Evolutionary conservation across 1,140 invertebrate species (phyloP), one percentile per base, ranked within the genome.

Genomic region (Zaprionus africanus): DNA sequence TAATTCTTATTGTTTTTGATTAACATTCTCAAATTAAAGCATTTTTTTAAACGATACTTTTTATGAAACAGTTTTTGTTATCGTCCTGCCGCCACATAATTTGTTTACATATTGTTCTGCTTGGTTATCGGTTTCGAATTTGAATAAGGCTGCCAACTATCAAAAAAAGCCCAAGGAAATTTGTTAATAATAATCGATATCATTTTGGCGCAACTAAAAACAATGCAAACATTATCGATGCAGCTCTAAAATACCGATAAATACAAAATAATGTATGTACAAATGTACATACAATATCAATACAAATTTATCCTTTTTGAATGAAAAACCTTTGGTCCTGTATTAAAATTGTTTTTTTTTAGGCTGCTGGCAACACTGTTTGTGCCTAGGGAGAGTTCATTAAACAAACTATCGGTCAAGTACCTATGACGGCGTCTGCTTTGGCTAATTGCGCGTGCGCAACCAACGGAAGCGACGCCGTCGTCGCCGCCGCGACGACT

Each of bases 361-460:
- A 5, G n/a, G 5, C 6, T 9, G 41, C 41, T 17, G n/a, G 41
- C 41, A 17, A n/a, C 41, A 46, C 41, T 46, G 41, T n/a, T 43
- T 73, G 61, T 31, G 56, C 38, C 28, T 11, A 11, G 31, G 41
- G 73, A 56, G 59, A 73, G 75, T 67, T 77, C 75, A 77, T 77
- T 77, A 77, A 77, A 77, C 70, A 73, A 65, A 77, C 74, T 73
- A 79, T 84, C 81, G 81, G 84, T 87, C 84, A 87, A 88, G 84
- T 88, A 87, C 84, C 84, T 49, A 79, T 56, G 70, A 68, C 66
- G 79, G 84, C 80, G 78, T 83, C 65, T 77, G 77, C 61, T 75
- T 58, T 84, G 85, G 78, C 84, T 88, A 88, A 88, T 88, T 88
- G 85, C 84, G 84, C 84, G 63, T 84, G 84, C 84, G 78, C 84